These are phyloP conservation scores for Drosophila novamexicana DNA, from an alignment of 1,140 invertebrate species.

Conservation along the genomic window DNA sequence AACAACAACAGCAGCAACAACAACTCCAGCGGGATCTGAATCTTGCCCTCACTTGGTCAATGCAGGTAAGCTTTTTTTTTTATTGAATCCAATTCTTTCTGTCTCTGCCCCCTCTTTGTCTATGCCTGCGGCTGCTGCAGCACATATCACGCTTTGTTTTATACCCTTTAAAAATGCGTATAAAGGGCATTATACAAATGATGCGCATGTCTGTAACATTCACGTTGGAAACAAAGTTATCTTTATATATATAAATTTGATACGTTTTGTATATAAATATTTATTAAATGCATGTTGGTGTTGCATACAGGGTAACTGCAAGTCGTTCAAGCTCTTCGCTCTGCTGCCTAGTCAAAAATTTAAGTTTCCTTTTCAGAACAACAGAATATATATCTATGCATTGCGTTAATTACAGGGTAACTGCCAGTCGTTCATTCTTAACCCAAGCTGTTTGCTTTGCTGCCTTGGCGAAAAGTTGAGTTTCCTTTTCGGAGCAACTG, in stretches of 20 bases:
- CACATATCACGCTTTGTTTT: neutral
- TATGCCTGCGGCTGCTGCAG: neutral
- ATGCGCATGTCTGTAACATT: neutral
- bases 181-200: neutral
- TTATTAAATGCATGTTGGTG: too few relatives aligned
- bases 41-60: conserved; percentile 30
- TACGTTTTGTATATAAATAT: too few relatives aligned
- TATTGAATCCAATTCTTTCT: conserved; percentile 36
- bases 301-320: neutral
- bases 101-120: conserved; percentile 9
- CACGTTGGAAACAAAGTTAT: too few relatives aligned
- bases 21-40: conserved; percentile 55
- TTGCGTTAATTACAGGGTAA: neutral
- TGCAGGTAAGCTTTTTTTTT: conserved; percentile 52
- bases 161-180: neutral
- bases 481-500: conserved; percentile 72
- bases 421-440: neutral
- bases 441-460: conserved; percentile 7
- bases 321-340: neutral
- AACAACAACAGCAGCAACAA: conserved; percentile 29
- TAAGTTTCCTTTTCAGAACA: conserved; percentile 67
- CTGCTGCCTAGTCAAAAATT: conserved; percentile 56
- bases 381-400: neutral
- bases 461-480: conserved; percentile 57
- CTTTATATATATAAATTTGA: too few relatives aligned